phyloP scores from a whole-genome alignment of 2,888 invertebrate species.

The Parnassius apollo region DNA sequence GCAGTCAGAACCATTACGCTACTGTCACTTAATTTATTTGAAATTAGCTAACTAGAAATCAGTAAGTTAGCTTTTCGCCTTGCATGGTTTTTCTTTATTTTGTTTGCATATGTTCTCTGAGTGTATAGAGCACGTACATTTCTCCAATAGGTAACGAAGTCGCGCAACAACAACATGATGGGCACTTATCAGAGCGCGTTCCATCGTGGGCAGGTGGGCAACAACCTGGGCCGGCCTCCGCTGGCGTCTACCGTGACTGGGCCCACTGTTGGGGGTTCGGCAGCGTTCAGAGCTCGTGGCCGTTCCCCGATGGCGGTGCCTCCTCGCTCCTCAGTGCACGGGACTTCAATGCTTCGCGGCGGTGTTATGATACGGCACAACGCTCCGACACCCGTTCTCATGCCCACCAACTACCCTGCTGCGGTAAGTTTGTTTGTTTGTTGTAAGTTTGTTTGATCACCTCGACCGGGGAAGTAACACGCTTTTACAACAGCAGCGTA shows the following conservation, averaged over 20 bases:
- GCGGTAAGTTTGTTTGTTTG: slow-evolving; percentile 70
- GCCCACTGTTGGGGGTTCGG: slow-evolving; percentile 61
- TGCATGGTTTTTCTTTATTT: too few species aligned
- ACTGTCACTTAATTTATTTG: too few species aligned
- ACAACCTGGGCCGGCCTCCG: slow-evolving; percentile 47
- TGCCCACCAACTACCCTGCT: slow-evolving; percentile 82
- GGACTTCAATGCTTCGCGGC: slow-evolving; percentile 50
- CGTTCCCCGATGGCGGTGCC: slow-evolving; percentile 49
- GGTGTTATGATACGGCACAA: slow-evolving; percentile 83
- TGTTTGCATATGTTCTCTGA: too few species aligned
- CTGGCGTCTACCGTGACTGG: slow-evolving; percentile 41
- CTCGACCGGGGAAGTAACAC: too few species aligned
- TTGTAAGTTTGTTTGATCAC: too few species aligned
- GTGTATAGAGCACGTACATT: too few species aligned
- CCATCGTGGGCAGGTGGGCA: slow-evolving; percentile 63
- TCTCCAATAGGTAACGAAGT: slow-evolving; percentile 48
- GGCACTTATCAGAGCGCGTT: slow-evolving; percentile 57
- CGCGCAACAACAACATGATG: slow-evolving; percentile 57
- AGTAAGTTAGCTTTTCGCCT: too few species aligned
- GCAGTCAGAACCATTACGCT: too few species aligned
- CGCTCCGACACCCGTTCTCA: slow-evolving; percentile 74
- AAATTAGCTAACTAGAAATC: too few species aligned
- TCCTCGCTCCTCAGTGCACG: slow-evolving; percentile 47
- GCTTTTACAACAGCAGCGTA: too few species aligned
- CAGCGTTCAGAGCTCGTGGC: slow-evolving; percentile 53